Evolutionary conservation across 2,888 invertebrate species (phyloP), one percentile per base, ranked within the genome.

Genomic region (Nomada ruficornis): DNA sequence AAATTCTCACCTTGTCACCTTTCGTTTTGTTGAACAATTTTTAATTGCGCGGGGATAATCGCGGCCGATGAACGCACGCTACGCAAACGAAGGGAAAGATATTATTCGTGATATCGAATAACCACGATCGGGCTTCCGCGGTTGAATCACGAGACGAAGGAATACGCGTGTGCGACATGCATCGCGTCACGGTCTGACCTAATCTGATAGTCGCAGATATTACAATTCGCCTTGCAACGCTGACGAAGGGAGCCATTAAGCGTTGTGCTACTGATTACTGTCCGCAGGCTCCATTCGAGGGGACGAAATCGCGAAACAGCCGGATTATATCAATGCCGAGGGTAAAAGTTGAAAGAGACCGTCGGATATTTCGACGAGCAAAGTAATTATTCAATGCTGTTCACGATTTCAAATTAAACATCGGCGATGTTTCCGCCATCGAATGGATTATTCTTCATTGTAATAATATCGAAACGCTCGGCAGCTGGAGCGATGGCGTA

Each of bases 171-270:
- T 44, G 29, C 29, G 15, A 36, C 62, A n/a, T 9, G 13, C 20
- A 47, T 1, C 23, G 18, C 15, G 73, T n/a, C 63, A 64, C 57
- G 59, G 36, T 44, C 18, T 44, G 71, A 77, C 72, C 72, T 50
- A 26, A 77, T 77, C 77, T 65, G 77, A 77, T 77, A 65, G 50
- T 2, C 26, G 3, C 11, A 4, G 55, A 65, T 59, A 63, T 47
- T 29, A 57, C 64, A 64, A 73, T 73, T 71, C 36, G 18, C 57
- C 62, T 36, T 20, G 44, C 47, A 13, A 11, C n/a, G 36, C 15
- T 64, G 64, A 77, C 3, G 50, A 65, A 72, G 72, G 18, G 26
- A 77, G 20, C 71, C 50, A 77, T 72, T 52, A 72, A 36, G 57
- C 26, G 50, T 60, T 44, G 18, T 3, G 26, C 60, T 13, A 42